These are phyloP conservation scores for Drosophila kanapiae DNA, from an alignment of 1,140 invertebrate species.

Conservation along the genomic window DNA sequence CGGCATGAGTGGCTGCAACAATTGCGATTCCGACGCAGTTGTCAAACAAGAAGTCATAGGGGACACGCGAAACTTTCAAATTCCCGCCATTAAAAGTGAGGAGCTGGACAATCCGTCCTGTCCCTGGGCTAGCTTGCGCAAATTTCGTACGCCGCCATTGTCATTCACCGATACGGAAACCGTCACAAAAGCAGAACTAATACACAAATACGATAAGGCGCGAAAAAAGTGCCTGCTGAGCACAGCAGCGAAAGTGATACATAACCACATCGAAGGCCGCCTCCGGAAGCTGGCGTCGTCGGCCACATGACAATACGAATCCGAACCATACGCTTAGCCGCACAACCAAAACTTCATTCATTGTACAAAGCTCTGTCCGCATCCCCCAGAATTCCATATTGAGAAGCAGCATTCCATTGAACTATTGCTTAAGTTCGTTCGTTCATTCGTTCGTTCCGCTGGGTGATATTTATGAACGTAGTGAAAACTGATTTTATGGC, in stretches of 20 bases:
- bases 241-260: conserved; percentile 62
- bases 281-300: conserved; percentile 38
- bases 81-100: conserved; percentile 20
- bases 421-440: conserved; percentile 10
- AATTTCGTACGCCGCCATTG: conserved; percentile 10
- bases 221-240: conserved; percentile 34
- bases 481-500: conserved; percentile 47
- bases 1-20: conserved; percentile 65
- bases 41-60: background rate
- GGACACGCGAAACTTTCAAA: conserved; percentile 13
- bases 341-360: conserved; percentile 56
- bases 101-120: conserved; percentile 14
- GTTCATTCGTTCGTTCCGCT: conserved; percentile 23
- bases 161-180: background rate
- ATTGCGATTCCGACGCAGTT: conserved; percentile 59
- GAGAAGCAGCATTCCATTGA: conserved; percentile 53
- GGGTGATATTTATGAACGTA: conserved; percentile 45
- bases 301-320: conserved; percentile 59
- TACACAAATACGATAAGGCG: conserved; percentile 1
- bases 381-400: conserved; percentile 40
- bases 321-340: conserved; percentile 25
- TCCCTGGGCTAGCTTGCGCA: background rate
- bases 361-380: conserved; percentile 36
- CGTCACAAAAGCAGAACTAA: too few species aligned
- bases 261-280: conserved; percentile 52